Evolutionary conservation across 2,888 invertebrate genomes (phyloP).

Genomic region (Diarsia mendica): DNA sequence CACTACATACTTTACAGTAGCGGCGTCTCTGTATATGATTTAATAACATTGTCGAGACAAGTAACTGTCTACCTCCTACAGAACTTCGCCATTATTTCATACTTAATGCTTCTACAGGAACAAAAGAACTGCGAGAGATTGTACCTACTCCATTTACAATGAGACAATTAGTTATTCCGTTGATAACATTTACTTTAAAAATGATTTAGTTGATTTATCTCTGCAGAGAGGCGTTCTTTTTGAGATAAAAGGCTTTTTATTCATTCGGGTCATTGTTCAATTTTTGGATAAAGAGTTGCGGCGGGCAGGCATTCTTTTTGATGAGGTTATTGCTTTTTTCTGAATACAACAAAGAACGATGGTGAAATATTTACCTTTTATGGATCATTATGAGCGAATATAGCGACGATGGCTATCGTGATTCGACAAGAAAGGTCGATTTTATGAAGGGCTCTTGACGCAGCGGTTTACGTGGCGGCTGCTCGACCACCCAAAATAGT

Average conservation of each 20-base stretch:
- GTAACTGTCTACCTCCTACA: constrained; percentile 63
- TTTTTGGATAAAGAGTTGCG: constrained; percentile 51
- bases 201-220: constrained; percentile 60
- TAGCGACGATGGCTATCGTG: constrained; percentile 70
- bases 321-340: constrained; percentile 43
- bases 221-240: constrained; percentile 38
- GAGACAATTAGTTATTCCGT: constrained; percentile 56
- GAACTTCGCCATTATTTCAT: constrained; percentile 72
- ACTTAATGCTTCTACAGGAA: constrained; percentile 65
- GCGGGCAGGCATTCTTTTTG: constrained; percentile 27
- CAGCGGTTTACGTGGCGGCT: constrained; percentile 77
- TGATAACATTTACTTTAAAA: constrained; percentile 56
- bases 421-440: constrained; percentile 77
- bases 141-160: constrained; percentile 54
- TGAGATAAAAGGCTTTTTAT: constrained; percentile 52
- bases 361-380: constrained; percentile 63
- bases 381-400: constrained; percentile 71
- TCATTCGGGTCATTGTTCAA: constrained; percentile 56
- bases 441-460: constrained; percentile 80
- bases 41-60: constrained; percentile 73
- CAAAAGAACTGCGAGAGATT: constrained; percentile 63
- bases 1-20: constrained; percentile 65
- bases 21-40: constrained; percentile 68
- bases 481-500: constrained; percentile 76
- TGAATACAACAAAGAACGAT: constrained; percentile 54